Percentiles rank a stretch among this genome's conserved stretches.
phyloP scores from a whole-genome alignment of 2,113 vertebrate genomes.

The Prionailurus viverrinus region DNA sequence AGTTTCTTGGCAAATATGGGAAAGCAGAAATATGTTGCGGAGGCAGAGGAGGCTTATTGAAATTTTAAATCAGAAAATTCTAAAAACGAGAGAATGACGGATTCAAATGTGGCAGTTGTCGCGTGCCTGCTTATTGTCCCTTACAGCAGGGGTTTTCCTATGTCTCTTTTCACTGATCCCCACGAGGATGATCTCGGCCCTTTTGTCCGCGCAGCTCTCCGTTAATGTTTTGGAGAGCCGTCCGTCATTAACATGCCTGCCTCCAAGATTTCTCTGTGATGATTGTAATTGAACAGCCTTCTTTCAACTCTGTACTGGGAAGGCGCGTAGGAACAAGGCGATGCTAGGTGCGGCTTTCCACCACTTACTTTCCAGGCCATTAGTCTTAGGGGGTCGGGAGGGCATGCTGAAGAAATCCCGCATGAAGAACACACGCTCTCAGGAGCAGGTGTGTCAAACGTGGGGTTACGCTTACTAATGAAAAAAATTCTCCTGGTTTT shows the following conservation, averaged over 20 bases:
- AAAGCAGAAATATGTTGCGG: constrained; percentile 69
- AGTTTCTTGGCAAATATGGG: constrained; percentile 69
- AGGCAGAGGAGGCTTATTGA: constrained; percentile 64
- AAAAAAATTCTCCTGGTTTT: not conserved
- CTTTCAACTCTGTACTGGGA: not conserved
- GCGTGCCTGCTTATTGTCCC: not conserved
- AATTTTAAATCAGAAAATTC: constrained; percentile 76
- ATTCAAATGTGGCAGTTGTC: constrained; percentile 20
- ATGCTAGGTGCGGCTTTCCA: not conserved
- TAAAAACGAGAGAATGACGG: constrained; percentile 62
- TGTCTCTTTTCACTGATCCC: not conserved
- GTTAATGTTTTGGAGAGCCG: not conserved
- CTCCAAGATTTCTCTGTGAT: not conserved
- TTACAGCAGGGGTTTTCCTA: not conserved
- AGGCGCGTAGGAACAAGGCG: not conserved
- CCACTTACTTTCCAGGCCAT: not conserved
- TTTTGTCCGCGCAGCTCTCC: not conserved
- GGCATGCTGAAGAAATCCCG: not conserved
- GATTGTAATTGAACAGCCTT: not conserved
- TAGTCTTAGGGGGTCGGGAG: not conserved
- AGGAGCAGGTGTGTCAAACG: not conserved
- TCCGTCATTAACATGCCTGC: not conserved
- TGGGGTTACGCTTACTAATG: not conserved
- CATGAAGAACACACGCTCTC: not conserved
- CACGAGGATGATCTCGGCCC: not conserved